Evolutionary conservation across 1,140 invertebrate species (phyloP).

Genomic region (Scylla paramamosain): DNA sequence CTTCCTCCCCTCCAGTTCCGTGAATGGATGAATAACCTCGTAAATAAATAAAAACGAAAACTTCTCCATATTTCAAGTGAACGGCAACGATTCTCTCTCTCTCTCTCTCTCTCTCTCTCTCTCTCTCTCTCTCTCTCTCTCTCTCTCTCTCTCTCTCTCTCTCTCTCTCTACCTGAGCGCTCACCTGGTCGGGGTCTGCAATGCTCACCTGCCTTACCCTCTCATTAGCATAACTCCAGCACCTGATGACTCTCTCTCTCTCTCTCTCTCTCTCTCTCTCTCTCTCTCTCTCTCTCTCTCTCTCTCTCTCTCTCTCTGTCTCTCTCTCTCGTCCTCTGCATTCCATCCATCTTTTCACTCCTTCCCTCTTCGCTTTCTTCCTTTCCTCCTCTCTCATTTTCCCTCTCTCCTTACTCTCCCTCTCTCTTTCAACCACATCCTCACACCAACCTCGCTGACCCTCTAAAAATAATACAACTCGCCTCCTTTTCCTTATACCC

Average conservation of each 20-base stretch:
- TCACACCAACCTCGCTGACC: background rate
- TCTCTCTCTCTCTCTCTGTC: background rate
- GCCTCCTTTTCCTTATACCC: background rate
- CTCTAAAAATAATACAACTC: no score
- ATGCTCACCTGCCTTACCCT: background rate
- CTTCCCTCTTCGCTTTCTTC: background rate
- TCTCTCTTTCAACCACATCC: background rate
- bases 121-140: background rate
- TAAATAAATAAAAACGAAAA: no score
- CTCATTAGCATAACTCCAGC: background rate
- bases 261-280: background rate
- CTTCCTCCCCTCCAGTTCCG: background rate
- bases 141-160: background rate
- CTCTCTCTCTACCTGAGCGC: background rate
- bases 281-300: slow-evolving; percentile 36
- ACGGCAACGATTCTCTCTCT: background rate
- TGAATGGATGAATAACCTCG: background rate
- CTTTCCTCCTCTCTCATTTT: background rate
- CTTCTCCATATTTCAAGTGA: background rate
- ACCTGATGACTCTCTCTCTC: background rate
- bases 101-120: background rate
- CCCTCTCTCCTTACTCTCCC: background rate
- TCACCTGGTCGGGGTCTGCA: background rate
- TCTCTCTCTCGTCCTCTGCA: background rate
- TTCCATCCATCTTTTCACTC: no score